Conservation (phyloP, 2,797 vertebrate species). For the Antrozous pallidus region DNA sequence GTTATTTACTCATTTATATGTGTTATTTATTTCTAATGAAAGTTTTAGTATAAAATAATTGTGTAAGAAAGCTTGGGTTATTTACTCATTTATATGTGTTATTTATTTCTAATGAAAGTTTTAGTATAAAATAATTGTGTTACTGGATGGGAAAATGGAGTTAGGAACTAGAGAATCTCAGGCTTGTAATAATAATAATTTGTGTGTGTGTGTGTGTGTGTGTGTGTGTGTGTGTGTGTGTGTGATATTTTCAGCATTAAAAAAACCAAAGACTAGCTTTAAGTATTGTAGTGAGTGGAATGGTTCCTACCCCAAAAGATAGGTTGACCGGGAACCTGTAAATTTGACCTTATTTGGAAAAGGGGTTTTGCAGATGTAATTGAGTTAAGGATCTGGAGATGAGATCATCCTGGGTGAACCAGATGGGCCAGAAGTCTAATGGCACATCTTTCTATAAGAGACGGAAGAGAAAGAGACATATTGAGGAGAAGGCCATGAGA, state of each 20-base stretch:
- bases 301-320: not conserved
- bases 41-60: not conserved
- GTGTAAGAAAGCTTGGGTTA: not conserved
- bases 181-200: not conserved
- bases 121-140: not conserved
- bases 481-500: not conserved
- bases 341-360: not conserved
- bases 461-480: not conserved
- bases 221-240: too few species aligned
- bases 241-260: conserved; percentile 27
- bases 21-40: not conserved
- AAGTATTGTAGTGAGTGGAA: not conserved
- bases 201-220: too few species aligned
- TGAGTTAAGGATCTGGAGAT: not conserved
- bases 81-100: not conserved
- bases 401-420: not conserved
- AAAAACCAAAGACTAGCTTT: not conserved
- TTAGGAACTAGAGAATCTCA: not conserved
- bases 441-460: not conserved
- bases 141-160: not conserved
- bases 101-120: not conserved
- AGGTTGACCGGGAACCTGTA: not conserved
- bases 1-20: not conserved
- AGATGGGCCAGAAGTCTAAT: not conserved
- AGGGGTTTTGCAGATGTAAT: not conserved